Evolutionary conservation across 2,888 invertebrate genomes (phyloP), one percentile per base, ranked within the genome.

Genomic region (Phyto melanocephala): DNA sequence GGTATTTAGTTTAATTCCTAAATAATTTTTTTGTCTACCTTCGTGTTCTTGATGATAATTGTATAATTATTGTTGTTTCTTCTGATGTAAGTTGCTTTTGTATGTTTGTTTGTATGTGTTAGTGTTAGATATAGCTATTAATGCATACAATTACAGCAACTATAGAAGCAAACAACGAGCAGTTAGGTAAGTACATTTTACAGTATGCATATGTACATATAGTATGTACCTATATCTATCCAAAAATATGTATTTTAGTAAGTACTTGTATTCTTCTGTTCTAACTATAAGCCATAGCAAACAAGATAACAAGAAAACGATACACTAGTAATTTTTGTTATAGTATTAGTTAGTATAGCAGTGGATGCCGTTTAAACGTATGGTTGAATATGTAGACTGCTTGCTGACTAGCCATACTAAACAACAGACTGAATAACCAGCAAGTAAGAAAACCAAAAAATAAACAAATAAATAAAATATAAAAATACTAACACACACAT

Each of bases 131-230:
- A 17, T 20, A 52, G 77, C 72, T 65, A 47, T 75, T 71, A 75
- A 54, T 67, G 71, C 65, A 60, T 75, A 70, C 62, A 62, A 71
- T 84, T 78, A 71, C 62, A 42, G 58, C 40, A 50, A 71, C 35
- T 17, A 47, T 58, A 20, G 24, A 37, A 62, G n/a, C 35, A 67
- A 76, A n/a, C 15, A 67, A 50, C 67, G 20, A 58, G 62, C 42
- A 60, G 68, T 42, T n/a, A 62, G 50, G 20, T 50, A 28, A 58
- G 20, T 56, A 58, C 20, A 50, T 54, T 28, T 60, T 6, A 5
- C 3, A 5, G 28, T 28, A 28, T 28, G 28, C 6, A 28, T 28
- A 6, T 28, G 3, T 28, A 28, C 28, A 28, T 28, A 28, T 28
- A 5, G 28, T 5, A 28, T 28, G 28, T 28, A 28, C 28, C n/a